phyloP scores from a whole-genome alignment of 2,113 vertebrate species.

The Capreolus pygargus region DNA sequence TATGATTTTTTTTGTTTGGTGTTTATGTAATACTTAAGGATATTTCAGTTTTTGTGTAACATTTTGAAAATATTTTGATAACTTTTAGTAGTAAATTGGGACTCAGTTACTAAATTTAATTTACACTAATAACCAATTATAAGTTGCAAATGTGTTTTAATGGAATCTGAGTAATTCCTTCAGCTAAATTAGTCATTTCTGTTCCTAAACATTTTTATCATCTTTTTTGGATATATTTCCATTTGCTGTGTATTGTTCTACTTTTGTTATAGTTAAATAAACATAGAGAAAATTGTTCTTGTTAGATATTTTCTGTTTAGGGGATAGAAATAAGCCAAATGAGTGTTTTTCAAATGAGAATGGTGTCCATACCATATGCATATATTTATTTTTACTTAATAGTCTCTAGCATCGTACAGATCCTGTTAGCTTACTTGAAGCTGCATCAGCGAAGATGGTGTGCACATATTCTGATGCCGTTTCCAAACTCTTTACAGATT shows the following conservation, averaged over 20 bases:
- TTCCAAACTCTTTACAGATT: neutral
- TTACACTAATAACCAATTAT: constrained; percentile 53
- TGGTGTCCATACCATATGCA: neutral
- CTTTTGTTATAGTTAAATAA: constrained; percentile 78
- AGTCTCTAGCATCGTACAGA: constrained; percentile 8
- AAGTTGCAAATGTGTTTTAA: constrained; percentile 49
- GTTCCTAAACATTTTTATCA: constrained; percentile 63
- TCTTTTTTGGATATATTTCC: constrained; percentile 45
- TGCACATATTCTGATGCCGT: neutral
- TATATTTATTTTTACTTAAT: constrained; percentile 1
- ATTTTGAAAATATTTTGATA: constrained; percentile 65
- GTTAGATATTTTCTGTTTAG: constrained; percentile 71
- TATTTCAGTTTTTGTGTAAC: constrained; percentile 60
- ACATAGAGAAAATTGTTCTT: constrained; percentile 67
- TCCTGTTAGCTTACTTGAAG: neutral
- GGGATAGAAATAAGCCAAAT: constrained; percentile 8
- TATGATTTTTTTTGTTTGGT: constrained; percentile 51
- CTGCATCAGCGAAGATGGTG: neutral
- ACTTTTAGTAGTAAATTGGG: constrained; percentile 54
- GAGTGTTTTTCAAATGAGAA: neutral
- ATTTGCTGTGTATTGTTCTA: constrained; percentile 68
- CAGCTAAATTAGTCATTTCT: constrained; percentile 66
- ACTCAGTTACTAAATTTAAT: constrained; percentile 59
- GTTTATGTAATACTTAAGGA: constrained; percentile 62
- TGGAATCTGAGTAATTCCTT: constrained; percentile 43